Evolutionary conservation across 2,113 vertebrate species (phyloP).

Genomic region (Pterocles burchelli): DNA sequence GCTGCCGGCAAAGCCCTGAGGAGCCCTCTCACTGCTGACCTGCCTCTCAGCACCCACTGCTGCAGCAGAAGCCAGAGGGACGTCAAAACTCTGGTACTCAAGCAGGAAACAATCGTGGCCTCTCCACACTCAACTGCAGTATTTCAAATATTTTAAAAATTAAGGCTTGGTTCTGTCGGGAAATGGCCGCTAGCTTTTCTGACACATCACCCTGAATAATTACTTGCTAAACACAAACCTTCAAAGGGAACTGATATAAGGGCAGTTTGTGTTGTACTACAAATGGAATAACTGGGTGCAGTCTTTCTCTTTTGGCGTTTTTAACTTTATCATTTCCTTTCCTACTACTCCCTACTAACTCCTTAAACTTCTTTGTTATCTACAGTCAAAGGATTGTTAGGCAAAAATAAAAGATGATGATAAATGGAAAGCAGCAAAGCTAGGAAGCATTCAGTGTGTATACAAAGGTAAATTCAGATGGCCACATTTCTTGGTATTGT

Average conservation of each 20-base stretch:
- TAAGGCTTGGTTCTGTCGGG: not conserved
- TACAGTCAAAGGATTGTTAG: not conserved
- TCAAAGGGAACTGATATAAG: not conserved
- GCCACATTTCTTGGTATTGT: not conserved
- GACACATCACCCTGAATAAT: not conserved
- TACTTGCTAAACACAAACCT: not conserved
- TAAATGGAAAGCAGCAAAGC: not conserved
- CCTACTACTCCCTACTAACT: not conserved
- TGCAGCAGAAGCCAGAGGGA: not conserved
- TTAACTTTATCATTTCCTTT: not conserved
- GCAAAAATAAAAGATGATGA: not conserved
- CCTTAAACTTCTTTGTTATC: not conserved
- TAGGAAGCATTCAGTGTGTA: not conserved
- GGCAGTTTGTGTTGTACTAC: not conserved
- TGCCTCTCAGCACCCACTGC: fast-evolving
- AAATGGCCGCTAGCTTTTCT: not conserved
- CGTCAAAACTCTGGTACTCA: not conserved
- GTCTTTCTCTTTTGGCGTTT: not conserved
- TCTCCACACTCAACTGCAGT: not conserved
- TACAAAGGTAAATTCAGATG: not conserved
- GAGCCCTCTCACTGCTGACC: not conserved
- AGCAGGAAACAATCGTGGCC: not conserved
- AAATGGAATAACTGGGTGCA: not conserved
- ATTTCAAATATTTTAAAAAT: constrained; percentile 59
- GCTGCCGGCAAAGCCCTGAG: not conserved